Base-by-base conservation (phyloP, 2,888 invertebrate genomes). In the Xylota sylvarum region DNA sequence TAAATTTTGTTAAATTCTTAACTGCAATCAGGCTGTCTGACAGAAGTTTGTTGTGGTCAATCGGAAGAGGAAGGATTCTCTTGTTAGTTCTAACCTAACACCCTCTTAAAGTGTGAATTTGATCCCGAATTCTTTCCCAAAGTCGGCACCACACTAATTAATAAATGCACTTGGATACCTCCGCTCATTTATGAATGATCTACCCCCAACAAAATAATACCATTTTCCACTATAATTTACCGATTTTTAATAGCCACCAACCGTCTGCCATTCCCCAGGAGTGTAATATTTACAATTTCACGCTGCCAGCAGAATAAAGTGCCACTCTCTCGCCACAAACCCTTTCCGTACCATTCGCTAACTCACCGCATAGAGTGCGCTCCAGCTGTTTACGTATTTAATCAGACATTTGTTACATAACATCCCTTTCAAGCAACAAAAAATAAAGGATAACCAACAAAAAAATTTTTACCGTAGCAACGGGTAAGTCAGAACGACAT, bases 391-490 rank as follows among this genome's bases (percentile, higher is more conserved):
- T 60, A 35, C 40, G 76, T 52, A 65, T 81, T 81, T 81, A 77
- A 81, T 81, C 72, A 78, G 46, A 82, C 69, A 82, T 82, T 82
- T 82, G 77, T 73, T 73, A 78, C 56, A 56, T 7, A 50, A 69
- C 37, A 77, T 77, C 67, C 76, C 77, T 35, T 43, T 35, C 32
- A 46, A n/a, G n/a, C n/a, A n/a, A n/a, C n/a, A n/a, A n/a, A 52
- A 65, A 60, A 81, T 64, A 46, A 76, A 69, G 46, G 27, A 50
- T 30, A 83, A 32, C 48, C 17, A 27, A 46, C 27, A 72, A 40
- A 74, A 65, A 35, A 46, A 64, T 19, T 37, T 62, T 67, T 67
- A 73, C 84, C 55, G 17, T 82, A 62, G 40, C 56, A 72, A 72
- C 62, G 40, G 35, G 35, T 46, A 62, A 12, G 43, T 43, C 48